Conservation (phyloP, 1,140 invertebrate genomes). For the Lepidurus apus region DNA sequence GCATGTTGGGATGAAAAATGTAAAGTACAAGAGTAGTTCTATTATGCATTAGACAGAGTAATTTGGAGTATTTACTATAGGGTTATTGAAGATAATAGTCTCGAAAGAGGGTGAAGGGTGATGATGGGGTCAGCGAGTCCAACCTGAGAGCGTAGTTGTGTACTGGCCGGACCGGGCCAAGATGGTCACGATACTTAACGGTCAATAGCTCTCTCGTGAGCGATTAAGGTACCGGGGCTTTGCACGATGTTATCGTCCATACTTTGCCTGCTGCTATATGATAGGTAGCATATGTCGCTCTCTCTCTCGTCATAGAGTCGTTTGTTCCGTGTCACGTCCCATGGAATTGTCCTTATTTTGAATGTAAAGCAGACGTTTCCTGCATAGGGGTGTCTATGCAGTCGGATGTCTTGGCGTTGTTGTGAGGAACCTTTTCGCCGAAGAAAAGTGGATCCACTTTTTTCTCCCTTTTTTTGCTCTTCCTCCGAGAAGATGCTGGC, state of each 20-base stretch:
- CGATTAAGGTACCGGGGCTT: background rate
- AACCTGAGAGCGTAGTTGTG: background rate
- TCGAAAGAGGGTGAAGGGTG: background rate
- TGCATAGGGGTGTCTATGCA: background rate
- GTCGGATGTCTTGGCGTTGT: background rate
- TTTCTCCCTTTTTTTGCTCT: too few relatives aligned
- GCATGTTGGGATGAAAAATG: background rate
- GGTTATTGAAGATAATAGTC: background rate
- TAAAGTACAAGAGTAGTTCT: too few relatives aligned
- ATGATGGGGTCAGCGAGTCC: background rate
- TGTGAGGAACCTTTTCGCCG: background rate
- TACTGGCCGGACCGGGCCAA: background rate
- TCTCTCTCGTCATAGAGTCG: background rate
- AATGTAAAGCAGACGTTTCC: background rate
- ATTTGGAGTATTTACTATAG: background rate
- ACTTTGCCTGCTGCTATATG: background rate
- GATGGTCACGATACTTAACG: background rate
- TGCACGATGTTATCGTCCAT: background rate
- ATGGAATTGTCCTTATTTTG: slow-evolving; percentile 2
- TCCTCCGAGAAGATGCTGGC: too few relatives aligned
- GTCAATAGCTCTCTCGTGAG: slow-evolving; percentile 15
- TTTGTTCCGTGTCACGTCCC: slow-evolving; percentile 18
- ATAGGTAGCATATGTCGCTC: background rate
- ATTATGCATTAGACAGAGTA: too few relatives aligned
- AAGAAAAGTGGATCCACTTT: too few relatives aligned